These are phyloP conservation scores for Philereme transversata DNA, from an alignment of 2,888 invertebrate genomes.

Conservation along the genomic window DNA sequence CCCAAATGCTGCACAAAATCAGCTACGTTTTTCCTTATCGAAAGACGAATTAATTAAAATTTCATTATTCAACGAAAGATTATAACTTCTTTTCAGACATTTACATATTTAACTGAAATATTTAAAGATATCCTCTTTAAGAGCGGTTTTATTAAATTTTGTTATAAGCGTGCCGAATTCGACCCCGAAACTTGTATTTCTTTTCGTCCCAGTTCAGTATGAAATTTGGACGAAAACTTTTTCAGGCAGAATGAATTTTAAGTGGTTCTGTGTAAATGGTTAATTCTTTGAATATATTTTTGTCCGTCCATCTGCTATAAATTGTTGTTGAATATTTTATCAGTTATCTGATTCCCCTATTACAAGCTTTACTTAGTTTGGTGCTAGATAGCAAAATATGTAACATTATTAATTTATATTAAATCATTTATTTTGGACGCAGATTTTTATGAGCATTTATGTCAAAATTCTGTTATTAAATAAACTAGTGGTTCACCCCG, in stretches of 20 bases:
- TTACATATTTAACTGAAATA: slow-evolving; percentile 72
- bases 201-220: slow-evolving; percentile 49
- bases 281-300: slow-evolving; percentile 49
- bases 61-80: slow-evolving; percentile 71
- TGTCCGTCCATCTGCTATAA: slow-evolving; percentile 34
- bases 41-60: slow-evolving; percentile 66
- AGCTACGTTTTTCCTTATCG: slow-evolving; percentile 48
- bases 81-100: slow-evolving; percentile 70
- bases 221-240: slow-evolving; percentile 52
- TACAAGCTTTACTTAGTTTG: background rate
- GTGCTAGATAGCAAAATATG: background rate
- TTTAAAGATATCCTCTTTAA: slow-evolving; percentile 67
- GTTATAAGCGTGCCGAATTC: slow-evolving; percentile 57
- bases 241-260: slow-evolving; percentile 60
- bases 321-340: slow-evolving; percentile 30
- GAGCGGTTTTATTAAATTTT: slow-evolving; percentile 69
- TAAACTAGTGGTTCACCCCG: too few relatives aligned
- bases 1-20: slow-evolving; percentile 29
- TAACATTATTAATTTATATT: too few relatives aligned
- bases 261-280: slow-evolving; percentile 49
- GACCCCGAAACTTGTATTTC: slow-evolving; percentile 56
- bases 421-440: too few relatives aligned
- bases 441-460: too few relatives aligned
- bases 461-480: too few relatives aligned
- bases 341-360: background rate